phyloP scores from a whole-genome alignment of 2,113 vertebrate genomes.

The Epinephelus lanceolatus region DNA sequence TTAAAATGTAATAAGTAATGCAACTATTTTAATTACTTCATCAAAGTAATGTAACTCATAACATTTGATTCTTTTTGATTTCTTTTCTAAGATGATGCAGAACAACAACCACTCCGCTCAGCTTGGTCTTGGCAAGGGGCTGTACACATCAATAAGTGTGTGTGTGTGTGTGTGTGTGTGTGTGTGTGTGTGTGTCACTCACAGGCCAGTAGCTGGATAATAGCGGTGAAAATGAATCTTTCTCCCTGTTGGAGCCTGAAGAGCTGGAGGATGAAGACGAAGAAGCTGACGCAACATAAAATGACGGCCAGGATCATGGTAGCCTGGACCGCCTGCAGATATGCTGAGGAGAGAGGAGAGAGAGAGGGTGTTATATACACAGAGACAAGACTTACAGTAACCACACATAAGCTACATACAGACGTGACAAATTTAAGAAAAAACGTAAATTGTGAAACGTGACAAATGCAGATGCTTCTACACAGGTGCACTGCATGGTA shows the following conservation, averaged over 20 bases:
- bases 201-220: slow-evolving; percentile 95
- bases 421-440: too few relatives aligned
- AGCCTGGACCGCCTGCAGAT: slow-evolving; percentile 92
- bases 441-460: too few relatives aligned
- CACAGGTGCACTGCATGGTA: too few relatives aligned
- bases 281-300: slow-evolving; percentile 92
- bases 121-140: too few relatives aligned
- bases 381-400: not conserved
- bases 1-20: too few relatives aligned
- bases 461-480: too few relatives aligned
- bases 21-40: too few relatives aligned
- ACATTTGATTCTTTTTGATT: too few relatives aligned
- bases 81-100: too few relatives aligned
- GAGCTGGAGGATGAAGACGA: slow-evolving; percentile 96
- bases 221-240: slow-evolving; percentile 91
- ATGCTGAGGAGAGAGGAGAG: slow-evolving; percentile 80
- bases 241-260: slow-evolving; percentile 97
- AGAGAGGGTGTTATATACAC: not conserved
- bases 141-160: too few relatives aligned
- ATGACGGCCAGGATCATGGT: slow-evolving; percentile 93
- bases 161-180: not conserved
- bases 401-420: not conserved
- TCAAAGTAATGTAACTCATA: too few relatives aligned
- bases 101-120: too few relatives aligned
- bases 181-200: slow-evolving; percentile 75